phyloP scores from a whole-genome alignment of 2,888 invertebrate species.

The Chrysomela aeneicollis region DNA sequence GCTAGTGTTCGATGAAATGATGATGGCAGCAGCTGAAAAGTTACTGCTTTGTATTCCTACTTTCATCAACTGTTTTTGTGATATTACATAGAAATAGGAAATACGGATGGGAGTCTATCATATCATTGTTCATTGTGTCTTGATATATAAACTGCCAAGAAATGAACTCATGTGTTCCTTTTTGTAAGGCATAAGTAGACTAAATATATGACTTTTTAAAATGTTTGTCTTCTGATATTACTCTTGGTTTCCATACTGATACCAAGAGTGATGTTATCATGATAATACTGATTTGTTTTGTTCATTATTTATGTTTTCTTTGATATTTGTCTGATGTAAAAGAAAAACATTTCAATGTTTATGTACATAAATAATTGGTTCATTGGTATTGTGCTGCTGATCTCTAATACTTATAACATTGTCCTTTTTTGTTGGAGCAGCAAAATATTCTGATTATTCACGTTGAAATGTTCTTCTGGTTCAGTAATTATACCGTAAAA shows the following conservation, averaged over 20 bases:
- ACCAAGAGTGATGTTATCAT: too few species aligned
- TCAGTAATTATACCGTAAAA: background rate
- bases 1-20: slow-evolving; percentile 9
- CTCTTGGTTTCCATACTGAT: slow-evolving; percentile 16
- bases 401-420: slow-evolving; percentile 7
- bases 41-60: slow-evolving; percentile 18
- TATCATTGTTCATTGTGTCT: slow-evolving; percentile 51
- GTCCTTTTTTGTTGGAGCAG: background rate
- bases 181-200: slow-evolving; percentile 33
- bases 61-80: slow-evolving; percentile 21
- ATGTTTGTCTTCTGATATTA: slow-evolving; percentile 9
- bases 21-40: background rate
- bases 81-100: slow-evolving; percentile 32
- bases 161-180: slow-evolving; percentile 39
- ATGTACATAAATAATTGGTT: background rate
- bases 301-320: too few species aligned
- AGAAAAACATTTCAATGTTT: background rate
- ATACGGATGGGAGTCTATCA: slow-evolving; percentile 43
- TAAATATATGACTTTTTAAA: slow-evolving; percentile 18
- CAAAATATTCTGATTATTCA: background rate
- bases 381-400: slow-evolving; percentile 2
- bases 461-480: background rate
- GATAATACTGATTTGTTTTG: too few species aligned
- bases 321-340: background rate
- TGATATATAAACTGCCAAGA: slow-evolving; percentile 50